phyloP scores from a whole-genome alignment of 2,888 invertebrate species.

The Phortica okadai region DNA sequence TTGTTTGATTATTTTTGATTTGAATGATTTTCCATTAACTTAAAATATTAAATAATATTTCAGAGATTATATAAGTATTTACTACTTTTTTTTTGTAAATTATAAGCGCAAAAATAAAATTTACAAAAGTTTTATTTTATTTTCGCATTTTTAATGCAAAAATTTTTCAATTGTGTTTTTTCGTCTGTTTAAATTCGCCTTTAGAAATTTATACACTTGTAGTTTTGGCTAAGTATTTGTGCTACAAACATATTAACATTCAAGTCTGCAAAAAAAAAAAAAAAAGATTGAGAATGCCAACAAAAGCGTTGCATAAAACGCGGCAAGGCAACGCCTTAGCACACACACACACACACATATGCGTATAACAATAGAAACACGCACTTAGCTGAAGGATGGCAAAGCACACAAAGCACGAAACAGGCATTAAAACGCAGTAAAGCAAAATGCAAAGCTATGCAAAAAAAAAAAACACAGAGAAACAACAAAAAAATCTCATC shows the following conservation, averaged over 20 bases:
- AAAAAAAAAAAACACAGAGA: neutral
- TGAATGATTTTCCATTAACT: too few species aligned
- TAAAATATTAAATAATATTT: too few species aligned
- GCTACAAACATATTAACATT: neutral
- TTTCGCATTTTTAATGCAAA: too few species aligned
- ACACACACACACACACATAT: constrained; percentile 6
- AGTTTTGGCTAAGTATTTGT: neutral
- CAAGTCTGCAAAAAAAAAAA: neutral
- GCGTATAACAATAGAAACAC: constrained; percentile 15
- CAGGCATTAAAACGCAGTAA: neutral
- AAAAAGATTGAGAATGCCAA: neutral
- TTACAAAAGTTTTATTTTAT: too few species aligned
- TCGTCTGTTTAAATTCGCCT: too few species aligned
- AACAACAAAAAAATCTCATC: constrained; percentile 7
- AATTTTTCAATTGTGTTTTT: too few species aligned
- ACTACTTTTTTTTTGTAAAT: too few species aligned
- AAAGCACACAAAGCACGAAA: constrained; percentile 6
- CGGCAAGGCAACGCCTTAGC: neutral
- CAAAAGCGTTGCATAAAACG: neutral
- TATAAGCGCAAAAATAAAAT: too few species aligned
- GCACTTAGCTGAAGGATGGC: constrained; percentile 21
- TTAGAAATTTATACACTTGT: too few species aligned
- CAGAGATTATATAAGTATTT: too few species aligned
- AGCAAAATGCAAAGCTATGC: neutral
- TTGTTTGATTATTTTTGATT: too few species aligned